Percentiles rank a stretch among this genome's conserved stretches.
Conservation (phyloP, 2,888 invertebrate species). For the Urechis unicinctus region DNA sequence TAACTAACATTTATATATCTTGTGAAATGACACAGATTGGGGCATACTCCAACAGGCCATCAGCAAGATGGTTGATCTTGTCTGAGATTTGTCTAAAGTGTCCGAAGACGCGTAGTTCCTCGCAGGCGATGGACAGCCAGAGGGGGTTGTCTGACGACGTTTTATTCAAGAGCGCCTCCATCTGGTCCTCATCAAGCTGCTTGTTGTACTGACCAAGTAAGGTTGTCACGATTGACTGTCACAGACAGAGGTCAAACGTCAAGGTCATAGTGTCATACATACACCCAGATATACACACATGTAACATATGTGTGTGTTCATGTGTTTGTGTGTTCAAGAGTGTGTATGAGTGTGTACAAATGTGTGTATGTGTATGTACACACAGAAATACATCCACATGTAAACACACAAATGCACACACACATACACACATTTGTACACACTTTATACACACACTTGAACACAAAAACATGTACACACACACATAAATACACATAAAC, state of each 20-base stretch:
- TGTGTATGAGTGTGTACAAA: neutral
- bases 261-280: neutral
- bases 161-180: constrained; percentile 33
- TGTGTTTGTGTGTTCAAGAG: too few relatives aligned
- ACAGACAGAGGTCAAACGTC: neutral
- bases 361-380: neutral
- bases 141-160: constrained; percentile 43
- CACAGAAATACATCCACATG: neutral
- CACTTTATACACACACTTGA: too few relatives aligned
- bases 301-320: too few relatives aligned
- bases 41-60: constrained; percentile 42
- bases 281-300: neutral
- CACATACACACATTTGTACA: neutral
- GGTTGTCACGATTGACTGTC: constrained; percentile 34
- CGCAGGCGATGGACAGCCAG: constrained; percentile 48
- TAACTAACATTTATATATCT: neutral
- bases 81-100: constrained; percentile 30
- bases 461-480: neutral
- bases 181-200: constrained; percentile 32
- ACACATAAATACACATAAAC: neutral
- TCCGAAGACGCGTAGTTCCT: constrained; percentile 39
- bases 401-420: neutral
- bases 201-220: constrained; percentile 33
- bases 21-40: neutral
- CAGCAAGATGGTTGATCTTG: constrained; percentile 38